Evolutionary conservation across 2,113 vertebrate species (phyloP).

Genomic region (Cryptotis parvus): DNA sequence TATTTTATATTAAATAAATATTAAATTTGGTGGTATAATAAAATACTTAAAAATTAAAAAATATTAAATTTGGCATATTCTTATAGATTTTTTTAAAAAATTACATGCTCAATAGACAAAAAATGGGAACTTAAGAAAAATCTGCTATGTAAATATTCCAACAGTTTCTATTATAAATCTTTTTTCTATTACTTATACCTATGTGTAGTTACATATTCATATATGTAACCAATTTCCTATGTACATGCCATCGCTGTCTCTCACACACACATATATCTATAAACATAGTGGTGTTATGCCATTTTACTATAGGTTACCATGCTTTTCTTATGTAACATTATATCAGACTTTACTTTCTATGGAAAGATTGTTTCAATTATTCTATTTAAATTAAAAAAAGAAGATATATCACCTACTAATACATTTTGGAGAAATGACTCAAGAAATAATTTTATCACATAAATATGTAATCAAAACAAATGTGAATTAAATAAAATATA

Average conservation of each 20-base stretch:
- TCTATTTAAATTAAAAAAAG: not conserved
- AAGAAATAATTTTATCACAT: not conserved
- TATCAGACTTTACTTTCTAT: slow-evolving; percentile 12
- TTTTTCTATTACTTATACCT: not conserved
- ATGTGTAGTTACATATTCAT: not conserved
- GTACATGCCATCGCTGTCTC: not conserved
- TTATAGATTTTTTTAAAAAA: slow-evolving; percentile 33
- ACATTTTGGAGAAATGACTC: slow-evolving; percentile 25
- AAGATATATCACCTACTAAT: not conserved
- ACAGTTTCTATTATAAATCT: not conserved
- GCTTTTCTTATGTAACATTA: not conserved
- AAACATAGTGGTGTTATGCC: not conserved
- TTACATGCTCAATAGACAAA: not conserved
- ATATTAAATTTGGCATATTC: not conserved
- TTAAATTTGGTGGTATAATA: not conserved
- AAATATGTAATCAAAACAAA: slow-evolving; percentile 6
- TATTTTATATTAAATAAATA: slow-evolving; percentile 14
- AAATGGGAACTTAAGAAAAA: not conserved
- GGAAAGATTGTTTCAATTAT: slow-evolving; percentile 29
- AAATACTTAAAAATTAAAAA: no score
- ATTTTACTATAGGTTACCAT: not conserved
- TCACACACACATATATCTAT: no score
- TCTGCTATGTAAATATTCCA: not conserved
- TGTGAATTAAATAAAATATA: not conserved
- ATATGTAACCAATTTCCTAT: not conserved